Conservation (phyloP, 1,140 invertebrate species). For the Stegodyphus dumicola region DNA sequence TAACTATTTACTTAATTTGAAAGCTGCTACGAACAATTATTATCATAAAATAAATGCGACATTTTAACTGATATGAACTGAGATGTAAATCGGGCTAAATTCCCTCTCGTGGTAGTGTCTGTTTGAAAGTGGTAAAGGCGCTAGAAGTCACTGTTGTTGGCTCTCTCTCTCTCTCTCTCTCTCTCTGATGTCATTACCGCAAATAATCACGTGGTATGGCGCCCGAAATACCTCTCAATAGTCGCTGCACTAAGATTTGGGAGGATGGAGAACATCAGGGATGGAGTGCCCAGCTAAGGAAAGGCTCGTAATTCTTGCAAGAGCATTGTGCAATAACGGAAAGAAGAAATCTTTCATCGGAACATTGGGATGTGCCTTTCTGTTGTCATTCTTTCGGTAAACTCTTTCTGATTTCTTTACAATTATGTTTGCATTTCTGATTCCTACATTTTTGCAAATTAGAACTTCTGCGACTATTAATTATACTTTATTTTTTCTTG, state of each 20-base stretch:
- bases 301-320: neutral
- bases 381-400: too few relatives aligned
- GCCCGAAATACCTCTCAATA: conserved; percentile 24
- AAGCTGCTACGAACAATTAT: too few relatives aligned
- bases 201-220: conserved; percentile 32
- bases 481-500: too few relatives aligned
- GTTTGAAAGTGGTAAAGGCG: neutral
- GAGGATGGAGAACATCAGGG: conserved; percentile 34
- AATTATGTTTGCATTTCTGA: too few relatives aligned
- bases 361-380: neutral
- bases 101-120: too few relatives aligned
- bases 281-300: neutral
- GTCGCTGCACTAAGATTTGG: conserved; percentile 29
- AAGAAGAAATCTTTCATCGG: neutral
- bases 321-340: neutral
- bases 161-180: conserved; percentile 30
- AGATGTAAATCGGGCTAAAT: too few relatives aligned
- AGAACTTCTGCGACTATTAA: too few relatives aligned
- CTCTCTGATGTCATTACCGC: conserved; percentile 45
- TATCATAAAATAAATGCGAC: too few relatives aligned
- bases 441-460: too few relatives aligned
- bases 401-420: too few relatives aligned
- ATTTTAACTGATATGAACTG: too few relatives aligned
- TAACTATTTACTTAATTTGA: too few relatives aligned
- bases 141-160: neutral